Evolutionary conservation across 1,140 invertebrate species (phyloP), one percentile per base, ranked within the genome.

Genomic region (Monomorium pharaonis): DNA sequence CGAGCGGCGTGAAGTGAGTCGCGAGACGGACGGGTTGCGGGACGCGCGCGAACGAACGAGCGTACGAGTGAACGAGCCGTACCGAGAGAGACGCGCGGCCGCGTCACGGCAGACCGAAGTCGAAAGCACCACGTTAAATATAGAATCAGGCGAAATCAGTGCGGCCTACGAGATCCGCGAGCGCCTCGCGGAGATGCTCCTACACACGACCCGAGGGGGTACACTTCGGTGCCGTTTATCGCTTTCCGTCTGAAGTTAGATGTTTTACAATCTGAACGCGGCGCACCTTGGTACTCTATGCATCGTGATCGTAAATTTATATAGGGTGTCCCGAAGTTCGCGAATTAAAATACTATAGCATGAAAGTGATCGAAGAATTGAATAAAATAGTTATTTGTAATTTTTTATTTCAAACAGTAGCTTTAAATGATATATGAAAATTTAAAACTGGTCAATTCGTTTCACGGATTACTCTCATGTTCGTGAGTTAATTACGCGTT

Each of bases 111-210:
- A 42, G n/a, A 21, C 30, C 83, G 51, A 33, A 21, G 33, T 47
- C 24, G 44, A 56, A 56, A 80, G 51, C 33, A 54, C 47, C 47
- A 24, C 51, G 83, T 85, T 85, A 85, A 85, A 85, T 85, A 85
- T 85, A 85, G 75, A 37, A 85, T 67, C n/a, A n/a, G n/a, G 63
- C 37, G 18, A 80, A 78, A 63, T 72, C 24, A 37, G n/a, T 21
- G 12, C 33, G 18, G 37, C 14, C 37, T 27, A 54, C 6, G 21
- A 16, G 24, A 83, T 80, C 33, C 47, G 33, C 63, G 77, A 80
- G 76, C 62, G 62, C 62, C 47, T 69, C 21, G 21, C 44, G n/a
- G 47, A 10, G 62, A 81, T 72, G 78, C 78, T n/a, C n/a, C n/a
- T n/a, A 51, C 78, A 4, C 24, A 33, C 63, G 21, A 58, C 24